These are phyloP conservation scores for Polyommatus iphigenia DNA, from an alignment of 2,888 invertebrate genomes.

Conservation along the genomic window DNA sequence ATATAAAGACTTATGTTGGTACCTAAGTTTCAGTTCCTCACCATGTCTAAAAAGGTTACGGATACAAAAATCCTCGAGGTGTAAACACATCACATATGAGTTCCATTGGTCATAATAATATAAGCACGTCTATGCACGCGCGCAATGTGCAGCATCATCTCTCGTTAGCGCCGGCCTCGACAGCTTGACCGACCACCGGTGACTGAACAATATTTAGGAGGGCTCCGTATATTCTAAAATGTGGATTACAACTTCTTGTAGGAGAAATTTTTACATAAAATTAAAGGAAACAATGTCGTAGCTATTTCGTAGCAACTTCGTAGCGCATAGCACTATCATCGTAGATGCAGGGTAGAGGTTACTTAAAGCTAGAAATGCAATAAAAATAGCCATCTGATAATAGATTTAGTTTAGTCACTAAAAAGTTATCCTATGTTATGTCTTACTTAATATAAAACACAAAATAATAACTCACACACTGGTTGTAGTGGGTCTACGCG, in stretches of 20 bases:
- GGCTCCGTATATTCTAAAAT: background rate
- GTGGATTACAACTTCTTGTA: background rate
- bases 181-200: background rate
- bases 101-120: background rate
- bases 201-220: background rate
- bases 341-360: background rate
- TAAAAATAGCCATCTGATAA: too few relatives aligned
- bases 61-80: too few relatives aligned
- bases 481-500: background rate
- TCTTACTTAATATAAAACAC: too few relatives aligned
- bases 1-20: too few relatives aligned
- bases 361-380: too few relatives aligned
- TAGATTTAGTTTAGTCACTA: too few relatives aligned
- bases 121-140: background rate
- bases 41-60: too few relatives aligned
- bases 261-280: background rate
- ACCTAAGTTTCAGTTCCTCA: too few relatives aligned
- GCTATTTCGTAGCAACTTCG: background rate
- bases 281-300: background rate
- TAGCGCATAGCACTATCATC: background rate
- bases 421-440: too few relatives aligned
- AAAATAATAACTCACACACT: too few relatives aligned
- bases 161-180: conserved; percentile 5
- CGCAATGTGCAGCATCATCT: conserved; percentile 1
- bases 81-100: background rate